Evolutionary conservation across 2,797 vertebrate species (phyloP), one percentile per base, ranked within the genome.

Genomic region (Luscinia luscinia): DNA sequence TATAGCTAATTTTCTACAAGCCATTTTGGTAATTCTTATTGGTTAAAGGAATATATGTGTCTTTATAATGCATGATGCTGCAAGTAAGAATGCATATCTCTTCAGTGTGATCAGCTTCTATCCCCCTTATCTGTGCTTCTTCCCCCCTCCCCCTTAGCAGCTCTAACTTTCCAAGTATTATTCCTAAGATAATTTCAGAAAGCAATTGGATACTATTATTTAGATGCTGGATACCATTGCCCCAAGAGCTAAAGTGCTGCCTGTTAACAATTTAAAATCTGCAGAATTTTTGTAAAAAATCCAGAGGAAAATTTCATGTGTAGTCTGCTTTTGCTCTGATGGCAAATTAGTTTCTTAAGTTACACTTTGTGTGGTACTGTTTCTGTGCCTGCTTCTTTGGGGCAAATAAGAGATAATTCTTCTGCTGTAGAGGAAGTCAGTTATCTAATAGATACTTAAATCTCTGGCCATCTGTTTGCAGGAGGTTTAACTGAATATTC

Each of bases 361-460:
- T 73, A 8, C 0, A 20, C 34, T 41, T 70, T 83, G 28, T 73
- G 16, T 67, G 21, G 8, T 58, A 12, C 0, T 2, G 12, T 69
- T 89, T 75, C 54, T 79, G 10, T 76, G 69, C 24, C 41, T 75
- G 30, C 21, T 91, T 73, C 77, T 78, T 96, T 48, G 58, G 48
- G 17, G 12, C 45, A 66, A 62, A 32, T 93, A 87, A 84, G 34
- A 64, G 34, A 74, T 69, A 74, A 87, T 95, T 32, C 36, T 86
- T 95, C 54, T 66, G 12, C 36, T 84, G 6, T 14, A 76, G 87
- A 80, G 36, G 51, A 84, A 84, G 12, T 2, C 62, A 23, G 38
- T 96, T 96, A 51, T 59, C 48, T 94, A 81, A 95, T 45, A 36
- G 40, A 20, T 95, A 28, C 55, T 87, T 87, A 94, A 93, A n/a